phyloP scores from a whole-genome alignment of 2,113 vertebrate species.

The Columbina picui region DNA sequence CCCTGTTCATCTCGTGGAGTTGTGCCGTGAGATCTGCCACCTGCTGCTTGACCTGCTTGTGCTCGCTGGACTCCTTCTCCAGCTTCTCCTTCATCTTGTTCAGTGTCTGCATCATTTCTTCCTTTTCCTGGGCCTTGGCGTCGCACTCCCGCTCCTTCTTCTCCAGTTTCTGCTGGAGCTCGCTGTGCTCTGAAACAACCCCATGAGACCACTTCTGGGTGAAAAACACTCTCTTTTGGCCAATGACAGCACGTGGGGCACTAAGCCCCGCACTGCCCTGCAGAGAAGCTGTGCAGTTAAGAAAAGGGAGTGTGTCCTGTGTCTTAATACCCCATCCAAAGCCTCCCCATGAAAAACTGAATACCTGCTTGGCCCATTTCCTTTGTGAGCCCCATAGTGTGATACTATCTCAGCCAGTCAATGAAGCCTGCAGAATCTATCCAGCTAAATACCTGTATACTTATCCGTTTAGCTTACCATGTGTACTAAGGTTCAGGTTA shows the following conservation, averaged over 20 bases:
- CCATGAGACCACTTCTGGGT: background rate
- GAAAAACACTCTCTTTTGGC: background rate
- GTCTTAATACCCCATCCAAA: background rate
- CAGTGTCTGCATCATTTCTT: constrained; percentile 98
- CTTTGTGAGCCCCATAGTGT: background rate
- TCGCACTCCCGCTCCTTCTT: constrained; percentile 98
- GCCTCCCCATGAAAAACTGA: background rate
- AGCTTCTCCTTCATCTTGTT: constrained; percentile 99
- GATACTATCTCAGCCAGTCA: background rate
- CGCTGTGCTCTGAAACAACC: constrained; percentile 87
- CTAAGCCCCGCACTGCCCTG: background rate
- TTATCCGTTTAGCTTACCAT: background rate
- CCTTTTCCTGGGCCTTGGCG: constrained; percentile 96
- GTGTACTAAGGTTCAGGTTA: background rate
- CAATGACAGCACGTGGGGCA: rapidly evolving
- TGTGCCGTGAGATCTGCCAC: constrained; percentile 87
- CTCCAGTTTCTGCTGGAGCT: constrained; percentile 94
- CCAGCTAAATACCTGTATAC: background rate
- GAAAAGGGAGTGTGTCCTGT: background rate
- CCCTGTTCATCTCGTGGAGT: constrained; percentile 91
- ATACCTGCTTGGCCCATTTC: background rate
- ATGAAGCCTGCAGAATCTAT: background rate
- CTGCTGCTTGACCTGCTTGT: constrained; percentile 95
- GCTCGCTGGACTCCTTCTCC: constrained; percentile 91
- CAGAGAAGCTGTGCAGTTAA: background rate